Conservation (phyloP, 2,797 vertebrate species). For the Darevskia nairensis region DNA sequence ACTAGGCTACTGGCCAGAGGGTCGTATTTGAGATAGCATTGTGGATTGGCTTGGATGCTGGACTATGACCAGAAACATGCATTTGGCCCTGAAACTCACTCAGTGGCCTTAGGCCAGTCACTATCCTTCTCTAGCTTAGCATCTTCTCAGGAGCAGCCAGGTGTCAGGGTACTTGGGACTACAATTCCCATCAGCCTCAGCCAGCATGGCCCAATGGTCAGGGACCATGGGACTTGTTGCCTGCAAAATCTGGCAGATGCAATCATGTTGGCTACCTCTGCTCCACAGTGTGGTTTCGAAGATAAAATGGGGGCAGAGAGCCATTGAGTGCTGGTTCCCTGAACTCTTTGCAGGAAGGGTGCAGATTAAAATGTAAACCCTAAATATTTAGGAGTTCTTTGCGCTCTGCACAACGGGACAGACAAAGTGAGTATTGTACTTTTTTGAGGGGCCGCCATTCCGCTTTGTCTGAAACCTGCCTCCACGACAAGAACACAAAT, state of each 20-base stretch:
- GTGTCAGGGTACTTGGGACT: no score
- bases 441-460: accelerated
- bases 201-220: no score
- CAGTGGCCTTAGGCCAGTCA: not conserved
- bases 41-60: not conserved
- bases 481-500: accelerated
- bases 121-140: not conserved
- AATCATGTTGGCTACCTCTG: not conserved
- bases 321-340: not conserved
- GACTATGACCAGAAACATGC: not conserved
- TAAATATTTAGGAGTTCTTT: not conserved
- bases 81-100: not conserved
- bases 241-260: no score
- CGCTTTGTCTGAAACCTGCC: accelerated
- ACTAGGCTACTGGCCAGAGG: not conserved
- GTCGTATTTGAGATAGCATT: not conserved
- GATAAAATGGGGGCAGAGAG: not conserved
- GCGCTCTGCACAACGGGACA: not conserved
- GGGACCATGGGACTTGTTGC: no score
- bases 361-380: not conserved
- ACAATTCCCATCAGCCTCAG: no score
- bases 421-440: accelerated
- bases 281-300: not conserved
- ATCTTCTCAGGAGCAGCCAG: no score
- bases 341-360: not conserved